These are phyloP conservation scores for Peromyscus maniculatus DNA, from an alignment of 2,113 vertebrate genomes.

Conservation along the genomic window DNA sequence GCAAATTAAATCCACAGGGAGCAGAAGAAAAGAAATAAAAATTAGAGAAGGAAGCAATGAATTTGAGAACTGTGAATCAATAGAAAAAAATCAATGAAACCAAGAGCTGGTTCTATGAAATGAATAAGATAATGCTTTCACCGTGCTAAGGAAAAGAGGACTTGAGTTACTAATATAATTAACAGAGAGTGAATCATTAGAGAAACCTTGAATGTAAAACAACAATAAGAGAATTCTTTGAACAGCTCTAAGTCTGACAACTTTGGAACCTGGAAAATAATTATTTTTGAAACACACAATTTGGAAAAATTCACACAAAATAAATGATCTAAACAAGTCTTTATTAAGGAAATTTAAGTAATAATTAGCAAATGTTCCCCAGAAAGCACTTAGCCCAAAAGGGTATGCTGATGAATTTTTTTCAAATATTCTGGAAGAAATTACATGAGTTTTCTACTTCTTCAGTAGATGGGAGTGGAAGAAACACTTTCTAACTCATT, in stretches of 20 bases:
- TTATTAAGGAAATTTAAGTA: not conserved
- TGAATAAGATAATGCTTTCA: not conserved
- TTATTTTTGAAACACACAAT: not conserved
- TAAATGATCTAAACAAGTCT: not conserved
- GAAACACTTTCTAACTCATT: not conserved
- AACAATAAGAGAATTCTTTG: not conserved
- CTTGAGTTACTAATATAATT: not conserved
- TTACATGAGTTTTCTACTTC: not conserved
- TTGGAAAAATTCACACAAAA: not conserved
- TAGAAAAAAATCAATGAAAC: slow-evolving; percentile 1
- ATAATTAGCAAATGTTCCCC: not conserved
- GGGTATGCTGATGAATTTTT: not conserved
- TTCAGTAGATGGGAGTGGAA: not conserved
- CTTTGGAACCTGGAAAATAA: not conserved
- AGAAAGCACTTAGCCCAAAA: not conserved
- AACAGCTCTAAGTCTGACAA: not conserved
- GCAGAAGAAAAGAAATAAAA: not conserved
- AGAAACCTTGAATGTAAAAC: not conserved
- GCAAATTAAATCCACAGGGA: not conserved
- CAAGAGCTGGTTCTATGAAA: not conserved
- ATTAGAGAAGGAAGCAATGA: not conserved
- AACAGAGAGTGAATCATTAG: not conserved
- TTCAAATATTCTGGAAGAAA: not conserved
- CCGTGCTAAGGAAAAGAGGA: not conserved
- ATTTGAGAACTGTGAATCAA: not conserved